Evolutionary conservation across 2,797 vertebrate species (phyloP).

Genomic region (Apogon hyalosoma): DNA sequence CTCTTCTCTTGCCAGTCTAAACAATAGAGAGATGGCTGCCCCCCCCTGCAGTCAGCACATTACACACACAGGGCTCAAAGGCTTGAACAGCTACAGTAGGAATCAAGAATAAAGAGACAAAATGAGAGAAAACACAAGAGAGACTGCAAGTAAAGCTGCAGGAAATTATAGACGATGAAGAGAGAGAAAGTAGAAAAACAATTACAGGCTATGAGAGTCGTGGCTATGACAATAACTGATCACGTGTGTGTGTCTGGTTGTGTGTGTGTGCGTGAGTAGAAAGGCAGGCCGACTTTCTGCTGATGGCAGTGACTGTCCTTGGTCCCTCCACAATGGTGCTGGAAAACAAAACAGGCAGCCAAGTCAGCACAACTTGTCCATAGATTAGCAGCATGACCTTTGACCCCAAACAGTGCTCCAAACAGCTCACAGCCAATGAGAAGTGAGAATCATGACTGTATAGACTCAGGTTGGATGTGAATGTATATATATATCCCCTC

Average conservation of each 20-base stretch:
- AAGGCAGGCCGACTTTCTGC: constrained; percentile 75
- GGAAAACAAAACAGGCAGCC: constrained; percentile 88
- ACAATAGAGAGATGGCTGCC: constrained; percentile 59
- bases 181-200: not conserved
- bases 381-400: constrained; percentile 72
- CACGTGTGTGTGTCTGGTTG: constrained; percentile 11
- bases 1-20: constrained; percentile 31
- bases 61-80: constrained; percentile 83
- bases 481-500: constrained; percentile 84
- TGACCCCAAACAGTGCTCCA: constrained; percentile 59
- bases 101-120: constrained; percentile 44
- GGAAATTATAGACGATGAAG: constrained; percentile 5
- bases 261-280: constrained; percentile 13
- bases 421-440: constrained; percentile 78
- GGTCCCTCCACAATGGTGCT: constrained; percentile 67
- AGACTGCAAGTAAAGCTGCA: constrained; percentile 10
- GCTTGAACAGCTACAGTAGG: constrained; percentile 50
- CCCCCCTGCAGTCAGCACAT: constrained; percentile 88
- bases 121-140: constrained; percentile 19
- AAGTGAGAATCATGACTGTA: constrained; percentile 41
- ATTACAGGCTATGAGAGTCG: not conserved
- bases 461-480: constrained; percentile 61
- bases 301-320: constrained; percentile 80
- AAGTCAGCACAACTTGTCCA: constrained; percentile 82
- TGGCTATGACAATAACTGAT: constrained; percentile 3